Conservation (phyloP, 2,888 invertebrate genomes). For the Deilephila porcellus region DNA sequence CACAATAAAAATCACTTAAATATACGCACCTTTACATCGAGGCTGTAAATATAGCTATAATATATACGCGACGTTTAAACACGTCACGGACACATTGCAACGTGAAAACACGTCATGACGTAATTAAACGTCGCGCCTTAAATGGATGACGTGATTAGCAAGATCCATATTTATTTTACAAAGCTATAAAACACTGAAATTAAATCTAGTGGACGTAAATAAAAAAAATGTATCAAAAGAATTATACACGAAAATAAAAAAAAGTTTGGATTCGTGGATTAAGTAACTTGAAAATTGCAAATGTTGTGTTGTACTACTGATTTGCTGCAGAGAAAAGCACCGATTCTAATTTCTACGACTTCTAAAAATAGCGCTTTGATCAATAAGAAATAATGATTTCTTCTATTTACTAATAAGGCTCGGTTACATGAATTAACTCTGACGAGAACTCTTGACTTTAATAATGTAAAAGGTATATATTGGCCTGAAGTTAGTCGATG, state of each 20-base stretch:
- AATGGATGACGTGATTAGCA: constrained; percentile 14
- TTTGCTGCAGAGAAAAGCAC: neutral
- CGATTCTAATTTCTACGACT: neutral
- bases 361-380: no score
- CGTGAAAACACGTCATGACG: constrained; percentile 3
- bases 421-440: no score
- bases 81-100: neutral
- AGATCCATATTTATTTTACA: constrained; percentile 7
- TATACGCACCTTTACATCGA: constrained; percentile 20
- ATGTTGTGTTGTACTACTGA: neutral
- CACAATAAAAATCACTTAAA: constrained; percentile 10
- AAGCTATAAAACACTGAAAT: constrained; percentile 9
- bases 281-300: neutral
- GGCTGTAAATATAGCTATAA: constrained; percentile 15
- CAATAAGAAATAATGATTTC: no score
- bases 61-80: constrained; percentile 12
- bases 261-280: neutral
- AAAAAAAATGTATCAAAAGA: constrained; percentile 15
- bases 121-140: constrained; percentile 10
- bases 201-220: constrained; percentile 26
- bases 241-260: constrained; percentile 14
- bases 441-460: no score
- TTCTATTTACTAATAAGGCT: no score
- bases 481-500: no score
- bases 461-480: no score